Evolutionary conservation across 1,140 invertebrate genomes (phyloP).

Genomic region (Drosophila pachea): DNA sequence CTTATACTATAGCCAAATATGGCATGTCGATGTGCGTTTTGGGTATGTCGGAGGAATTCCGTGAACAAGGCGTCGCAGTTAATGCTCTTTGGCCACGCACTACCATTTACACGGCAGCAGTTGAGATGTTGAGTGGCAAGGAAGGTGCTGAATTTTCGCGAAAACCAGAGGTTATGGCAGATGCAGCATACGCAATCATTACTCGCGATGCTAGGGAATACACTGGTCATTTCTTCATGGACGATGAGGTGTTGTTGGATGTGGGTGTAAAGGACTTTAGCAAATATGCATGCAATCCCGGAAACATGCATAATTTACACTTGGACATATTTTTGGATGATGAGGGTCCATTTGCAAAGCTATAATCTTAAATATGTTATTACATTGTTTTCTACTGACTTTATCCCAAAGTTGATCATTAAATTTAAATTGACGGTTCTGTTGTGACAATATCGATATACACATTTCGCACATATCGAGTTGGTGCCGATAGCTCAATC

Average conservation of each 20-base stretch:
- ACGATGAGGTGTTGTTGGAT: conserved; percentile 91
- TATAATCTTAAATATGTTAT: conserved; percentile 24
- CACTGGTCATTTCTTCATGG: conserved; percentile 96
- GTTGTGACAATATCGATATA: too few relatives aligned
- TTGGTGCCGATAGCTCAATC: too few relatives aligned
- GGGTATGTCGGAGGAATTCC: conserved; percentile 97
- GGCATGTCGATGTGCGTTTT: conserved; percentile 99
- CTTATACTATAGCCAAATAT: conserved; percentile 99
- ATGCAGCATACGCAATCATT: conserved; percentile 95
- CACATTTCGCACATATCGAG: too few relatives aligned
- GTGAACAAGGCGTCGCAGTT: conserved; percentile 90
- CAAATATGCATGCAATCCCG: conserved; percentile 91
- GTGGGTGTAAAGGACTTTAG: conserved; percentile 91
- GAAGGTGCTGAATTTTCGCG: conserved; percentile 87
- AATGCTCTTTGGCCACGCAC: conserved; percentile 98
- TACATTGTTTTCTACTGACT: too few relatives aligned
- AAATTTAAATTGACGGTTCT: too few relatives aligned
- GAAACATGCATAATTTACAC: conserved; percentile 85
- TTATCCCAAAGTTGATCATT: too few relatives aligned
- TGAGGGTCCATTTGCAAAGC: conserved; percentile 38
- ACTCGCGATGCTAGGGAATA: conserved; percentile 84
- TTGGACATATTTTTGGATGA: conserved; percentile 94
- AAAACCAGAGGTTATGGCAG: conserved; percentile 95
- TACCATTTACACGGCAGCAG: conserved; percentile 97
- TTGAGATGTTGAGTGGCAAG: conserved; percentile 97